Conservation (phyloP, 2,888 invertebrate genomes). For the Adelognathus sp. region DNA sequence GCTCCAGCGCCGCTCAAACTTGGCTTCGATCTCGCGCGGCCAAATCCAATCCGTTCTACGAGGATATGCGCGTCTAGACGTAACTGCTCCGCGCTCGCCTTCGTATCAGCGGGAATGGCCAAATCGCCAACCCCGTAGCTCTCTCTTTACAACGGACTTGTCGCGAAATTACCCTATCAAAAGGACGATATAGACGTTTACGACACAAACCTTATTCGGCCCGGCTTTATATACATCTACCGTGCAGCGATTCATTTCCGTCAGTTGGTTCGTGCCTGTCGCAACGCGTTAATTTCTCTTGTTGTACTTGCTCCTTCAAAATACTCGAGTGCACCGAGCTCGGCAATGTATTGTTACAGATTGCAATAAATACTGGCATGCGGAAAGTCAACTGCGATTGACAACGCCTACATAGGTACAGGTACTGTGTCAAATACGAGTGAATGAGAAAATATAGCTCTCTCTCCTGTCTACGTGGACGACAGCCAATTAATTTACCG, state of each 20-base stretch:
- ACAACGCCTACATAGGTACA: no score
- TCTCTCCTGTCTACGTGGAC: conserved; percentile 6
- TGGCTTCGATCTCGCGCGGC: conserved; percentile 20
- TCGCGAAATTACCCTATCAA: conserved; percentile 74
- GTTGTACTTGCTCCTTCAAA: no score
- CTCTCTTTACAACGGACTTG: conserved; percentile 52
- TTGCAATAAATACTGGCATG: no score
- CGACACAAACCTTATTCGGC: neutral
- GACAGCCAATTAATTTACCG: conserved; percentile 51
- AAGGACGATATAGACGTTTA: conserved; percentile 60
- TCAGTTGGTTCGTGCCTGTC: no score
- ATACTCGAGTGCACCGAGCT: no score
- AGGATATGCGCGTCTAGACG: conserved; percentile 75
- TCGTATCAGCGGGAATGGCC: conserved; percentile 62
- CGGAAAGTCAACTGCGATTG: no score
- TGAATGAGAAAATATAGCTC: conserved; percentile 34
- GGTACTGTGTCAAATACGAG: no score
- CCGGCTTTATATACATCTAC: neutral
- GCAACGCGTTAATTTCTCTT: no score
- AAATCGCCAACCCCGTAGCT: conserved; percentile 70
- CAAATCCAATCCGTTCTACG: conserved; percentile 8
- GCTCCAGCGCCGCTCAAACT: conserved; percentile 1
- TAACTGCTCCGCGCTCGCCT: conserved; percentile 45
- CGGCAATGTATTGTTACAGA: no score
- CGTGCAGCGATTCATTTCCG: neutral